A percentile compares a stretch with the other conserved stretches of the same genome.
Conservation (phyloP, 2,888 invertebrate species). For the Watsonalla cultraria region DNA sequence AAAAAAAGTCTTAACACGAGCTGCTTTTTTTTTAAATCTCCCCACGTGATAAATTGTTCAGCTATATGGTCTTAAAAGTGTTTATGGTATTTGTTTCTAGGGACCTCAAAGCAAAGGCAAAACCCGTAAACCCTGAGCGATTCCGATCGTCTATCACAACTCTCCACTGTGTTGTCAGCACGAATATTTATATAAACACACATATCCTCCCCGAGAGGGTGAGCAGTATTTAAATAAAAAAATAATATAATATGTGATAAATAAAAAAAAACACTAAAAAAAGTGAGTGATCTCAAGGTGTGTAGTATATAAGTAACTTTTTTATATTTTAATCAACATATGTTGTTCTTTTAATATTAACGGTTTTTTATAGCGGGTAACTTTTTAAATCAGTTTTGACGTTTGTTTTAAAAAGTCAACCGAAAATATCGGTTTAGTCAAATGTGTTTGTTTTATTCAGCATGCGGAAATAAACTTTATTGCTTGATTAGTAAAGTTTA, state of each 20-base stretch:
- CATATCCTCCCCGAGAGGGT: slow-evolving; percentile 44
- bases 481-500: slow-evolving; percentile 1
- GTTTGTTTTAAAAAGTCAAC: neutral
- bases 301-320: slow-evolving; percentile 58
- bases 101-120: slow-evolving; percentile 61
- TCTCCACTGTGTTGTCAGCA: slow-evolving; percentile 51
- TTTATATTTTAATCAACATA: slow-evolving; percentile 30
- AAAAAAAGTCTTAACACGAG: no score
- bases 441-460: slow-evolving; percentile 34
- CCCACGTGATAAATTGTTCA: neutral
- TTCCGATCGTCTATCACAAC: slow-evolving; percentile 53
- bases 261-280: slow-evolving; percentile 54
- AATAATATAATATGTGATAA: slow-evolving; percentile 69
- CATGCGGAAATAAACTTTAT: slow-evolving; percentile 13
- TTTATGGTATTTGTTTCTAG: slow-evolving; percentile 28
- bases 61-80: neutral
- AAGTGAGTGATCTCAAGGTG: slow-evolving; percentile 76
- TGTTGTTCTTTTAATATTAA: slow-evolving; percentile 24
- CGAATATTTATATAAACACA: slow-evolving; percentile 17
- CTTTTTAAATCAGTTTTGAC: neutral
- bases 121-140: slow-evolving; percentile 63
- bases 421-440: slow-evolving; percentile 30
- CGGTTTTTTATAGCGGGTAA: slow-evolving; percentile 8
- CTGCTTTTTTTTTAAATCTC: no score
- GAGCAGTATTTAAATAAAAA: slow-evolving; percentile 68